These are phyloP conservation scores for Trematomus loennbergii DNA, from an alignment of 2,113 vertebrate genomes.

Conservation along the genomic window DNA sequence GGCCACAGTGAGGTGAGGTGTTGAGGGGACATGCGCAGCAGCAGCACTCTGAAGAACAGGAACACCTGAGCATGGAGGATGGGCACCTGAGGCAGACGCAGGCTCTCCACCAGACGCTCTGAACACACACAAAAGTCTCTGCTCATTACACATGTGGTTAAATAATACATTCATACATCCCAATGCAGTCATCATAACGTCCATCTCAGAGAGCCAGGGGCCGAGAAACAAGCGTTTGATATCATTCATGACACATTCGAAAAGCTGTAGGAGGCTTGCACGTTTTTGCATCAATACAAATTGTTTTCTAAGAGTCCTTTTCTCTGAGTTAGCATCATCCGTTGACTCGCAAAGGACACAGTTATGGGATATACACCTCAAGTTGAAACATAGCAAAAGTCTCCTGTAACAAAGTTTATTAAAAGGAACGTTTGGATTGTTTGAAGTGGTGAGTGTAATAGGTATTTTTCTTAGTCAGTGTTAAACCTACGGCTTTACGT, in stretches of 20 bases:
- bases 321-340: not conserved
- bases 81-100: constrained; percentile 97
- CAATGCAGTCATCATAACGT: not conserved
- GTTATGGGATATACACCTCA: not conserved
- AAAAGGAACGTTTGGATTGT: too few relatives aligned
- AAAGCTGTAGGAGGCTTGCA: not conserved
- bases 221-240: not conserved
- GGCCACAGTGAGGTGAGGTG: constrained; percentile 99
- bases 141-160: not conserved
- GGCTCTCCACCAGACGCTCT: constrained; percentile 98
- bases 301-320: not conserved
- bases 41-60: constrained; percentile 98
- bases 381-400: not conserved
- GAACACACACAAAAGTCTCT: constrained; percentile 41
- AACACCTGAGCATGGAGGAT: constrained; percentile 99
- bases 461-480: too few relatives aligned
- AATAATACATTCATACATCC: not conserved
- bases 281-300: not conserved
- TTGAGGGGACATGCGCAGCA: constrained; percentile 98
- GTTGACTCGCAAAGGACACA: not conserved
- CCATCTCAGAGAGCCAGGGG: too few relatives aligned
- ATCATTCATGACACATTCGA: not conserved
- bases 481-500: too few relatives aligned
- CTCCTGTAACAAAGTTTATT: not conserved
- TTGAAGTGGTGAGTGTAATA: too few relatives aligned